These are phyloP conservation scores for Dasyurus viverrinus DNA, from an alignment of 2,113 vertebrate genomes.

Conservation along the genomic window DNA sequence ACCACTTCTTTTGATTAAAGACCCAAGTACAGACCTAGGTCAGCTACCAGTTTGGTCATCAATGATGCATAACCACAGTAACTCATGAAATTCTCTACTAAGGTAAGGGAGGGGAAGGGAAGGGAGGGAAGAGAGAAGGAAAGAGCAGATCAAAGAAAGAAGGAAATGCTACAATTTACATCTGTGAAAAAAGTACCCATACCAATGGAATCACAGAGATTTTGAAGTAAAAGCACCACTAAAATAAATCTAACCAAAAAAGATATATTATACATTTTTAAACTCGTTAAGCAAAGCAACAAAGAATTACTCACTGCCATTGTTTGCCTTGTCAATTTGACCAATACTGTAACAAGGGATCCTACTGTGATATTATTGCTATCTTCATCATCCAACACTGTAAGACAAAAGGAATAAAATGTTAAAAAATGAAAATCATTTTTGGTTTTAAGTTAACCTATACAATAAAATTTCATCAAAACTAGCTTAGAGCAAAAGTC, in stretches of 20 bases:
- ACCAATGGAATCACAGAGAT: neutral
- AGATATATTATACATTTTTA: neutral
- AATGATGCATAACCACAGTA: neutral
- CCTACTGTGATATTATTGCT: constrained; percentile 99
- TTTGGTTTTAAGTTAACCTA: constrained; percentile 10
- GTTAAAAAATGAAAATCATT: constrained; percentile 33
- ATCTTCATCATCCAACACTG: constrained; percentile 98
- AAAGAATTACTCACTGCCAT: constrained; percentile 92
- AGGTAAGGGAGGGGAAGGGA: too few relatives aligned
- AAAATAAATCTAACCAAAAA: constrained; percentile 20
- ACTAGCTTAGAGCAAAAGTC: neutral
- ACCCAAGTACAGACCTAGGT: neutral
- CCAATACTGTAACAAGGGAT: constrained; percentile 96
- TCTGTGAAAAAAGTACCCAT: neutral
- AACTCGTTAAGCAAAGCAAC: constrained; percentile 44
- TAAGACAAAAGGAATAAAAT: constrained; percentile 50
- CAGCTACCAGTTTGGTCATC: neutral
- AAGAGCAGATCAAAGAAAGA: neutral
- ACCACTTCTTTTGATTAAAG: neutral
- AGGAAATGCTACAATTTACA: neutral
- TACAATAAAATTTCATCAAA: constrained; percentile 30
- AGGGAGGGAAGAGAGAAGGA: too few relatives aligned
- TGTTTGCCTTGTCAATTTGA: constrained; percentile 93
- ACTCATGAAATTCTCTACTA: neutral
- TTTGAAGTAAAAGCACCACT: constrained; percentile 24